Evolutionary conservation across 2,888 invertebrate genomes (phyloP).

Genomic region (Quadriops clusia): DNA sequence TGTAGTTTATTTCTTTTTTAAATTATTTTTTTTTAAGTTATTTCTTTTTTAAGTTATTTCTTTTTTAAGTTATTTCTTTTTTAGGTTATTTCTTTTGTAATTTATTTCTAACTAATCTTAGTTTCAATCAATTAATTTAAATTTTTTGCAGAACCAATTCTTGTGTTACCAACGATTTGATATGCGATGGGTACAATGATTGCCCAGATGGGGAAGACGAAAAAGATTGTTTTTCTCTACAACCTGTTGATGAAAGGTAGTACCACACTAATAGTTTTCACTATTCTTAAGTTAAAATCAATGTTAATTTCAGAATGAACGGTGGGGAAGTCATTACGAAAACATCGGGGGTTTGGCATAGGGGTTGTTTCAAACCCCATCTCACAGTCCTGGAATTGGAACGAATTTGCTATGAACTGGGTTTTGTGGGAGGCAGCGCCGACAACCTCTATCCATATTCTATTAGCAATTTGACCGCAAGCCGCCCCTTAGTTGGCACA

Average conservation of each 20-base stretch:
- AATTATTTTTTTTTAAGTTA: background rate
- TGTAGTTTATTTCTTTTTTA: conserved; percentile 4
- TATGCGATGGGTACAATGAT: conserved; percentile 64
- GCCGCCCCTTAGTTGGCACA: conserved; percentile 22
- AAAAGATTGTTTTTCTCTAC: conserved; percentile 45
- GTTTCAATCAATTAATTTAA: conserved; percentile 5
- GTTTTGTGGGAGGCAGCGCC: conserved; percentile 46
- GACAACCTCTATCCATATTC: conserved; percentile 20
- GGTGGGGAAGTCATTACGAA: conserved; percentile 54
- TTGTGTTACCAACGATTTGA: conserved; percentile 60
- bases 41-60: background rate
- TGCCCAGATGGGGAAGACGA: conserved; percentile 69
- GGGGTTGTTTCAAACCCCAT: conserved; percentile 50
- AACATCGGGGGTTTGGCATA: conserved; percentile 58
- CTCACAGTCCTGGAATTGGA: conserved; percentile 44
- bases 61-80: background rate
- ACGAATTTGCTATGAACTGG: conserved; percentile 49
- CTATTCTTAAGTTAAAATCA: conserved; percentile 7
- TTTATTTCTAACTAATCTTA: background rate
- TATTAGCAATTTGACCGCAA: conserved; percentile 10
- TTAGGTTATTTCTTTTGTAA: conserved; percentile 3
- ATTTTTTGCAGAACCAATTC: conserved; percentile 32
- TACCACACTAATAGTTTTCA: conserved; percentile 6
- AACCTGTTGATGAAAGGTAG: conserved; percentile 29
- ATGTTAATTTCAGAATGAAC: conserved; percentile 36